Base-by-base conservation (phyloP, 2,888 invertebrate genomes). In the Clusia tigrina region DNA sequence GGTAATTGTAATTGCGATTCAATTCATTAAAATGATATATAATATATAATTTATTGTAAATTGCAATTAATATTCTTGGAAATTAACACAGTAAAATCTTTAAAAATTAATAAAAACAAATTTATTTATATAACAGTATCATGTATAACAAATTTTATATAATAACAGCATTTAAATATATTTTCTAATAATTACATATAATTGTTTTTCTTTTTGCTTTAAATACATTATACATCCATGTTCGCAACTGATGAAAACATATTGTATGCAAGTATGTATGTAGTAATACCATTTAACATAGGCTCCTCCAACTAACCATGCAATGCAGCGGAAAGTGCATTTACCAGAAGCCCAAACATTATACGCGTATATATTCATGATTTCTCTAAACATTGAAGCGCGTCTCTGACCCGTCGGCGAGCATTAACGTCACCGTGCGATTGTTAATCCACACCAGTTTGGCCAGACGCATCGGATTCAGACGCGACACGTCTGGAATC, bases 391-490 rank as follows among this genome's bases (percentile, higher is more conserved):
- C 90, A 80, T 91, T 91, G 81, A 91, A 93, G 68, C 92, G 87
- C 61, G 91, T 91, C 85, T 99, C 98, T 0, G 95, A 94, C 25
- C 98, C 98, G 83, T 98, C 98, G 10, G 96, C 95, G 69, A 98
- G 86, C 91, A 98, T 94, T 20, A 98, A 86, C 0, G 96, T 94
- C 54, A 98, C 95, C 25, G 95, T 93, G 60, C 96, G 89, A 78
- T 94, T 92, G 81, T 95, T 95, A 66, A 96, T 94, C 98, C 98
- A 99, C 23, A 97, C 94, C 22, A 99, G 88, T 58, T 95, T 89
- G 3, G 97, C 97, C 69, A 96, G 86, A 38, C 95, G 89, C 85
- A 96, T 92, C 1, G 96, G 94, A 86, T 95, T 94, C 55, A 94
- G 86, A 0, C 94, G 87, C 1, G 92, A 88, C 26, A 94, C 92